A percentile compares a stretch with the other conserved stretches of the same genome.
Conservation (phyloP, 64 coral and sea anemone genomes). For the Dendronephthya gigantea region DNA sequence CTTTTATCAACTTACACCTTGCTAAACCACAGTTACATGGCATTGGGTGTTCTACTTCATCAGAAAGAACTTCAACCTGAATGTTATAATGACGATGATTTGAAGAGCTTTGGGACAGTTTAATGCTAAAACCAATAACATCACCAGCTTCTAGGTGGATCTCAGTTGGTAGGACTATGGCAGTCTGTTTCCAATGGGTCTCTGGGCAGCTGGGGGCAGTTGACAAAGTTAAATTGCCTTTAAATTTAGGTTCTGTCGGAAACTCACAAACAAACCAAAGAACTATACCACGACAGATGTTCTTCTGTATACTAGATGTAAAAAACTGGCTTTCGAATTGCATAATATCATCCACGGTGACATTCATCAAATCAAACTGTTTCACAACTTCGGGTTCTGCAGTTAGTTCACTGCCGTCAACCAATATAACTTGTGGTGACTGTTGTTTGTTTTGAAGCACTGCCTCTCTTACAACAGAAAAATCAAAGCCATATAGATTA, state of each 20-base stretch:
- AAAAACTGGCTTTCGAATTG: neutral
- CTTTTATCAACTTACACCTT: neutral
- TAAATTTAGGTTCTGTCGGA: neutral
- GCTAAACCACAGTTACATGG: conserved; percentile 3
- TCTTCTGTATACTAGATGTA: neutral
- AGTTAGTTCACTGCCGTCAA: neutral
- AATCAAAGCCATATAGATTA: conserved; percentile 8
- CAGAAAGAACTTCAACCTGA: neutral
- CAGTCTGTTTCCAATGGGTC: conserved; percentile 3
- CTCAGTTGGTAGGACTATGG: neutral
- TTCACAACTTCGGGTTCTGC: neutral
- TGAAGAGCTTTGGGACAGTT: neutral
- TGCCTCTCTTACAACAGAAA: neutral
- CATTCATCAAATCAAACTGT: neutral
- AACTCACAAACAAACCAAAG: conserved; percentile 8
- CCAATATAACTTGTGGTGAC: neutral
- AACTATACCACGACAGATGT: neutral
- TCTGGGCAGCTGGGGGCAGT: neutral
- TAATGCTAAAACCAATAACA: conserved; percentile 1
- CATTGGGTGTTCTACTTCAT: neutral
- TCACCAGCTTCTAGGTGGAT: neutral
- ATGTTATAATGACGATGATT: conserved; percentile 12
- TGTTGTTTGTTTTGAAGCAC: neutral
- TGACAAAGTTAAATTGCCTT: neutral
- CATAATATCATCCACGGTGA: neutral